A percentile compares a stretch with the other conserved stretches of the same genome.
These are phyloP conservation scores for Cheilosia scutellata DNA, from an alignment of 2,888 invertebrate genomes.

Conservation along the genomic window DNA sequence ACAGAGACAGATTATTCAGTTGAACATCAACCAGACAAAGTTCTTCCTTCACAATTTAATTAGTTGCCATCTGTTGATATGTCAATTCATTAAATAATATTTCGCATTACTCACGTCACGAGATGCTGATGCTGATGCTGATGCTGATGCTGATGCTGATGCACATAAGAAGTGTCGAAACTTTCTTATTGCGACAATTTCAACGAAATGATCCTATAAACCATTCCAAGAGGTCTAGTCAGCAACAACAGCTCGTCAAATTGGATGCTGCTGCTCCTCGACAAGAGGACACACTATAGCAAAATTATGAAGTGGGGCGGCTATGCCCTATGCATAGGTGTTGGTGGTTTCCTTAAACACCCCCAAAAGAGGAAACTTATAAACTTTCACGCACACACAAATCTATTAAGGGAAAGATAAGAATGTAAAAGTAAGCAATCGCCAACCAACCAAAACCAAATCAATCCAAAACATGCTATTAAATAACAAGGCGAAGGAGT, in stretches of 20 bases:
- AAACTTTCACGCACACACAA: conserved; percentile 28
- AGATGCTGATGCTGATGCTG: no score
- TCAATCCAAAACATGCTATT: conserved; percentile 50
- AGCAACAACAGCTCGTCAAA: background rate
- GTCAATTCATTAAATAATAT: no score
- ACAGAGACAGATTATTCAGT: no score
- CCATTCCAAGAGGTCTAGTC: background rate
- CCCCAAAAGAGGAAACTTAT: conserved; percentile 10
- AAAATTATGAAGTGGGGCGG: conserved; percentile 7
- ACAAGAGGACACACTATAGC: background rate
- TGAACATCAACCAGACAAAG: no score
- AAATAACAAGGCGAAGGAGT: conserved; percentile 45
- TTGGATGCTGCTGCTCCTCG: background rate
- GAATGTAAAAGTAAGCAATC: conserved; percentile 51
- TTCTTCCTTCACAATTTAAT: no score
- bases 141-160: no score
- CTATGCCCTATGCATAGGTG: background rate
- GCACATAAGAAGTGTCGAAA: no score
- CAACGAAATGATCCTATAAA: background rate
- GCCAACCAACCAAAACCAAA: conserved; percentile 72
- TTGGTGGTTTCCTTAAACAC: conserved; percentile 25
- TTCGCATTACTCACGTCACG: no score
- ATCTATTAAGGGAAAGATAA: conserved; percentile 19
- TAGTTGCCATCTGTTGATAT: no score
- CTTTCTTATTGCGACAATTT: no score